Evolutionary conservation across 1,140 invertebrate species (phyloP).

Genomic region (Aphidius ervi): DNA sequence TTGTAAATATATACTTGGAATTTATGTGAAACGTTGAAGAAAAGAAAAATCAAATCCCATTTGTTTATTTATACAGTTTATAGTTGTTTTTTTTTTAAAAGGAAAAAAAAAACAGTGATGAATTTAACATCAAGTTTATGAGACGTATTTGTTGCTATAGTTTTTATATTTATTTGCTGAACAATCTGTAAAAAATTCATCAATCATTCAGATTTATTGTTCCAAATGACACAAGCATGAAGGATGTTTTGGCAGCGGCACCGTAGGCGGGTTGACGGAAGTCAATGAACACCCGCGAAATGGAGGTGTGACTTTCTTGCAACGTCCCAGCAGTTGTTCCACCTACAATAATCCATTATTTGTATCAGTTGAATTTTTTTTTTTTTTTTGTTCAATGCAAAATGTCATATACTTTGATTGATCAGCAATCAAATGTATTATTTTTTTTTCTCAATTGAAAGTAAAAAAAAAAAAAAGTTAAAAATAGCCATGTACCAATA

Average conservation of each 20-base stretch:
- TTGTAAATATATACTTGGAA: too few species aligned
- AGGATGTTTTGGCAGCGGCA: constrained; percentile 46
- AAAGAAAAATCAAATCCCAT: too few species aligned
- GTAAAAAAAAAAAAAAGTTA: neutral
- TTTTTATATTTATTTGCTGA: constrained; percentile 1
- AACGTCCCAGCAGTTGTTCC: constrained; percentile 26
- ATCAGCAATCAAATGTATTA: neutral
- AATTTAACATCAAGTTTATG: too few species aligned
- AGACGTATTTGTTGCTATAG: too few species aligned
- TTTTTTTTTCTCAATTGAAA: neutral
- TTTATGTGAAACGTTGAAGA: too few species aligned
- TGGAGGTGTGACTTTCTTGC: constrained; percentile 33
- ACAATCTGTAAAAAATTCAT: constrained; percentile 25
- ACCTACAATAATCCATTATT: constrained; percentile 30
- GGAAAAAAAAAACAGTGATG: too few species aligned
- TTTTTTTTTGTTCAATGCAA: too few species aligned
- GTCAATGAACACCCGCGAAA: constrained; percentile 39
- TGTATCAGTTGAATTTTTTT: neutral
- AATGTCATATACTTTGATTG: constrained; percentile 6
- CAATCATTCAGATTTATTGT: constrained; percentile 36
- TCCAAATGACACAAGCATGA: constrained; percentile 32
- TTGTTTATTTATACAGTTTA: too few species aligned
- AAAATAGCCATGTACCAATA: too few species aligned
- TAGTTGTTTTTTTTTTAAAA: too few species aligned
- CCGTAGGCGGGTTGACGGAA: constrained; percentile 38